A percentile compares a stretch with the other conserved stretches of the same genome.
phyloP scores from a whole-genome alignment of 2,113 vertebrate genomes.

The Fregetta grallaria region DNA sequence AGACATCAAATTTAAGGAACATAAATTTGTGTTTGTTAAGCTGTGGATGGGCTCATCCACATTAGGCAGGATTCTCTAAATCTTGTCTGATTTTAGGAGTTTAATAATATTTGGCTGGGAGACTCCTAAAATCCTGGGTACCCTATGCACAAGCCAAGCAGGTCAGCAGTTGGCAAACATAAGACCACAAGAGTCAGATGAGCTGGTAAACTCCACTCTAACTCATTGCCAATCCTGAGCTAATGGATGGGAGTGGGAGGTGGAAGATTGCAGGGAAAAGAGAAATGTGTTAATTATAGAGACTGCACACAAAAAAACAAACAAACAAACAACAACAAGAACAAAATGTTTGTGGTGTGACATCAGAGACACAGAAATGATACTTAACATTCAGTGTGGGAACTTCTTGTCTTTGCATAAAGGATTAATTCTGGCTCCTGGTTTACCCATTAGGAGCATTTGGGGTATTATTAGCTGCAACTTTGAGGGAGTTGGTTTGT shows the following conservation, averaged over 20 bases:
- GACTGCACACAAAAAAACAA: not conserved
- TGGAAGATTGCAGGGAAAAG: not conserved
- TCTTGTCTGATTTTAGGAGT: not conserved
- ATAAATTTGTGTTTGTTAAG: not conserved
- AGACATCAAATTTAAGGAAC: not conserved
- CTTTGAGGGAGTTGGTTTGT: not conserved
- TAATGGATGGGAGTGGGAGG: accelerated
- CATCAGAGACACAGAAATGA: not conserved
- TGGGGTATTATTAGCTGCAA: not conserved
- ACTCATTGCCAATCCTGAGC: not conserved
- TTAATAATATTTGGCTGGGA: not conserved
- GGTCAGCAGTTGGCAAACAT: not conserved
- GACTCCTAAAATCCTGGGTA: not conserved
- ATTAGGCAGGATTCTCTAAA: not conserved
- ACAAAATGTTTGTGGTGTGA: not conserved
- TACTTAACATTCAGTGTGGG: not conserved
- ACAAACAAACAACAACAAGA: not conserved
- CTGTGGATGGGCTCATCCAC: not conserved
- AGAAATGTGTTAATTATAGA: not conserved
- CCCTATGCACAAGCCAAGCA: not conserved
- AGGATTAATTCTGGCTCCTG: not conserved
- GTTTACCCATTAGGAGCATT: not conserved
- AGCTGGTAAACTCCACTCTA: not conserved
- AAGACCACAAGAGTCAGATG: not conserved
- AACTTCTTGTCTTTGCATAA: not conserved